Evolutionary conservation across 2,888 invertebrate species (phyloP), one percentile per base, ranked within the genome.

Genomic region (Cephus spinipes): DNA sequence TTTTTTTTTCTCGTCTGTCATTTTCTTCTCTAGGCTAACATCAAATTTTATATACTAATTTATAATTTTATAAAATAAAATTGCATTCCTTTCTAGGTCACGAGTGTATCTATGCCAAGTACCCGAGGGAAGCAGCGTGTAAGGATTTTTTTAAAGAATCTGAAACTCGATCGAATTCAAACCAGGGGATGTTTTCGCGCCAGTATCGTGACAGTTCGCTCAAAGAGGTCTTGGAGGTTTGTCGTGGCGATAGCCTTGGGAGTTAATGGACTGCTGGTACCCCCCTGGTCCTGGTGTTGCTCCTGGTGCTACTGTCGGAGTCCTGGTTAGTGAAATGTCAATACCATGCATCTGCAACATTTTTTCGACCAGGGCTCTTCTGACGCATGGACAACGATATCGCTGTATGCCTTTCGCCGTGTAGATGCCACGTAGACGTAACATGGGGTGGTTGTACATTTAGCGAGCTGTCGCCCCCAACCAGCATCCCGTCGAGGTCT

Each of bases 391-490:
- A 84, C 83, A 81, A 83, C 82, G 84, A 85, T 84, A 82, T 85
- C 80, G 79, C 76, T 76, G 77, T 73, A 79, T 78, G 81, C 76
- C 84, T 83, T 79, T 79, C 69, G 31, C 74, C 33, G 74, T 33
- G 74, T 6, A 74, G 33, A 74, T 35, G 23, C 74, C 79, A 84
- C 79, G 85, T 83, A 85, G 84, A 85, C 83, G 82, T 83, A 82
- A 80, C 83, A 33, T 35, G 85, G 32, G 83, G 81, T 81, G 82
- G 87, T 85, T 86, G 87, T 85, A 84, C 88, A 86, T 88, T 88
- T 88, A 85, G 87, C 88, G 85, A 86, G 86, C 87, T 88, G 88
- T 87, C 87, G 86, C 85, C 84, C 85, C 86, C 85, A 87, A 85
- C 85, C 87, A 86, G 83, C 68, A 32, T 74, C 87, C 82, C 85